These are phyloP conservation scores for Tapirus terrestris DNA, from an alignment of 2,113 vertebrate species.

Conservation along the genomic window DNA sequence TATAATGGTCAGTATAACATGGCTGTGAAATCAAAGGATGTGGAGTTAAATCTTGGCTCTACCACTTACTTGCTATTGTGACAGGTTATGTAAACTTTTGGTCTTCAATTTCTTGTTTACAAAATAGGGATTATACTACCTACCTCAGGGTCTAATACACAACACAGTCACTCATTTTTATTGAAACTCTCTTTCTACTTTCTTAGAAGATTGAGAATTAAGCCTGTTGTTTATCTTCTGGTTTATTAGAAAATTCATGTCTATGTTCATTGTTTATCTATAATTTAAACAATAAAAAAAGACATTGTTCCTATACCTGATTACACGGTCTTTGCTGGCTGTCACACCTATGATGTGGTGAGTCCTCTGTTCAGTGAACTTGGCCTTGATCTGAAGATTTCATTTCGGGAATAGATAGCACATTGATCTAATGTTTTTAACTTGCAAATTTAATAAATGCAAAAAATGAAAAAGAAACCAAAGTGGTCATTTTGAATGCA, in stretches of 20 bases:
- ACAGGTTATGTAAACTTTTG: not conserved
- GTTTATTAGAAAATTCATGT: not conserved
- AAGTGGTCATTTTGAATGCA: not conserved
- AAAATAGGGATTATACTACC: not conserved
- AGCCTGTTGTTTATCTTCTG: not conserved
- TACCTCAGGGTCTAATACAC: not conserved
- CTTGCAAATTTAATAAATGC: slow-evolving; percentile 14
- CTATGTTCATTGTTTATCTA: not conserved
- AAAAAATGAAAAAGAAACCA: not conserved
- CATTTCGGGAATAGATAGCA: not conserved
- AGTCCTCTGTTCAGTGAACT: not conserved
- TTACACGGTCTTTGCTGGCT: not conserved
- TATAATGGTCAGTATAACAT: not conserved
- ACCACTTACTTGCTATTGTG: not conserved
- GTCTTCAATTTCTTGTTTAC: not conserved
- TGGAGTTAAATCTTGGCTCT: not conserved
- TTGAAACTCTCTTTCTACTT: not conserved
- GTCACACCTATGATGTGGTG: not conserved
- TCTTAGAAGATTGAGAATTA: not conserved
- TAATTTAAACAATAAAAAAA: not conserved
- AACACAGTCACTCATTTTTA: not conserved
- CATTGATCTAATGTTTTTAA: slow-evolving; percentile 36
- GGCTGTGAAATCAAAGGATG: not conserved
- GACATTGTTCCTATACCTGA: not conserved
- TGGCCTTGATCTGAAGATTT: slow-evolving; percentile 40